Evolutionary conservation across 1,140 invertebrate genomes (phyloP), one percentile per base, ranked within the genome.

Genomic region (Theocolax elegans): DNA sequence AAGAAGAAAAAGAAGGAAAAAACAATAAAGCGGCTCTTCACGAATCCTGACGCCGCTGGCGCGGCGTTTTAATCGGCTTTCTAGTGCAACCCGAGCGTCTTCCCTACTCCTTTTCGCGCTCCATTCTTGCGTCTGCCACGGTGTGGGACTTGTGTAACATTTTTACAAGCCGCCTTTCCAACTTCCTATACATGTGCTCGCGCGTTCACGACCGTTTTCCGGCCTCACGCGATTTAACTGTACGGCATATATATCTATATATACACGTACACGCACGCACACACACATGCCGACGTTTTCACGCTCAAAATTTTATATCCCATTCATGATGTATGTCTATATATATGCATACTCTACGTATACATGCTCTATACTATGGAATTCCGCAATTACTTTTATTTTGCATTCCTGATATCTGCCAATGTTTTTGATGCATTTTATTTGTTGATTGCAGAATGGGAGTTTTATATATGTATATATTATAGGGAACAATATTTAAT

Each of bases 101-200:
- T n/a, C n/a, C n/a, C n/a, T n/a, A n/a, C n/a, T n/a, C n/a, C n/a
- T n/a, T n/a, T n/a, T n/a, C n/a, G n/a, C 62, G 49, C 49, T 56
- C 51, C 13, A 46, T 56, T 66, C 51, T 67, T 49, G 42, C 42
- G 54, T 35, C 40, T 27, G n/a, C 25, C 0, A 6, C 56, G 35
- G 35, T 17, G 35, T 17, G 12, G 23, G n/a, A 21, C 58, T 69
- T 62, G 67, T 46, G 67, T 27, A 69, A 69, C 49, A 69, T 69
- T 69, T 69, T 69, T 69, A 69, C 67, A 56, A 54, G 27, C 21
- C 25, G 17, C 67, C 59, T 69, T 69, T 69, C 49, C 58, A 63
- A 69, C 67, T 69, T 69, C 67, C 67, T 63, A 69, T 46, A 53
- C 49, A n/a, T n/a, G 15, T 17, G 35, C 46, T 15, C 31, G 27